phyloP scores from a whole-genome alignment of 1,140 invertebrate species.

The Matsumurasca onukii region DNA sequence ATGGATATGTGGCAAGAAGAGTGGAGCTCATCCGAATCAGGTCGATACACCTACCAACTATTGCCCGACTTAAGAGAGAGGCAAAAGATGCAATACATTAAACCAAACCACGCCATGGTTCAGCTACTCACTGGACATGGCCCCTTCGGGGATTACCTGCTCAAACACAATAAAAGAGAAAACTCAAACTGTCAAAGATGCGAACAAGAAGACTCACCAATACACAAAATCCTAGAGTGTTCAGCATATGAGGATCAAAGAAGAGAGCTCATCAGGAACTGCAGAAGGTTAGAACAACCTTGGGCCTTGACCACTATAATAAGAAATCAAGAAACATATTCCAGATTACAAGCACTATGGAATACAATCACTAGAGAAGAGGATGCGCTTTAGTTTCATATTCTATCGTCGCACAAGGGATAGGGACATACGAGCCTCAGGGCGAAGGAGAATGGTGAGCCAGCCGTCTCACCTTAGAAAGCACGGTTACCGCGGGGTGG shows the following conservation, averaged over 20 bases:
- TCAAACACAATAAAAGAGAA: not conserved
- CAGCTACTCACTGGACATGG: not conserved
- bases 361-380: too few relatives aligned
- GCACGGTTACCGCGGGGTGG: too few relatives aligned
- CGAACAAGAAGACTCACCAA: not conserved
- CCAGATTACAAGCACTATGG: too few relatives aligned
- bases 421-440: too few relatives aligned
- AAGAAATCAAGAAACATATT: too few relatives aligned
- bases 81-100: not conserved
- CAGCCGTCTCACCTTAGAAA: too few relatives aligned
- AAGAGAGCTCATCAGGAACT: too few relatives aligned
- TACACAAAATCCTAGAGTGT: not conserved
- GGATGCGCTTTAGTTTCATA: too few relatives aligned
- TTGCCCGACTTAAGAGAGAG: not conserved
- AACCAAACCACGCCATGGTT: not conserved
- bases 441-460: too few relatives aligned
- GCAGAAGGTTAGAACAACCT: too few relatives aligned
- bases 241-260: not conserved
- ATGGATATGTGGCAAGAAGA: not conserved
- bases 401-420: too few relatives aligned
- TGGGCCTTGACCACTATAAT: too few relatives aligned
- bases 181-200: not conserved
- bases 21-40: not conserved
- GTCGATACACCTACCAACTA: not conserved
- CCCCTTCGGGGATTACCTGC: not conserved